Evolutionary conservation across 1,140 invertebrate species (phyloP).

Genomic region (Hormaphis cornu): DNA sequence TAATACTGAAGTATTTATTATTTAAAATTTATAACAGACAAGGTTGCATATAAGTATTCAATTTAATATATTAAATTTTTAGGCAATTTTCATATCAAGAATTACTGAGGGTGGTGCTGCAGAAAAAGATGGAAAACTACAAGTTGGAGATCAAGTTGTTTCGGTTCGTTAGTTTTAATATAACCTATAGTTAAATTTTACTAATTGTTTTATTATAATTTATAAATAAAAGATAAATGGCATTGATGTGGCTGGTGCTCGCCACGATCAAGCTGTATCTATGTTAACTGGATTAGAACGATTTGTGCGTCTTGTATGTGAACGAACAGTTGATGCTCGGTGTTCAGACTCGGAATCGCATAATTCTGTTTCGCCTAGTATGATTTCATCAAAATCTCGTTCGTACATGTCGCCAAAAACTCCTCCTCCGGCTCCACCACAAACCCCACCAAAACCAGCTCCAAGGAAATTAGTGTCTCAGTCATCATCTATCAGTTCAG

Average conservation of each 20-base stretch:
- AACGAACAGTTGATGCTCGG: conserved; percentile 53
- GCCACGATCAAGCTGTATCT: conserved; percentile 83
- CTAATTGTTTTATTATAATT: background rate
- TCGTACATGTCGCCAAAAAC: conserved; percentile 22
- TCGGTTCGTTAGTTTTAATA: conserved; percentile 57
- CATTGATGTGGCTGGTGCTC: conserved; percentile 77
- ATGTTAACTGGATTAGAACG: conserved; percentile 79
- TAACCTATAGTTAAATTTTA: background rate
- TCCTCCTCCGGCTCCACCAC: conserved; percentile 32
- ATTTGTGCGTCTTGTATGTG: conserved; percentile 78
- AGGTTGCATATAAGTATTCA: background rate
- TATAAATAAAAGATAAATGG: conserved; percentile 83
- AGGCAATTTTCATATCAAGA: conserved; percentile 85
- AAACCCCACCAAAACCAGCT: conserved; percentile 44
- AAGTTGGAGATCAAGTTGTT: conserved; percentile 83
- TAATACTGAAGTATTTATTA: conserved; percentile 48
- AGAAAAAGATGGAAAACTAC: conserved; percentile 82
- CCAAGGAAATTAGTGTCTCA: conserved; percentile 40
- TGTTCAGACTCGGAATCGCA: conserved; percentile 43
- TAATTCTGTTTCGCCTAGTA: conserved; percentile 38
- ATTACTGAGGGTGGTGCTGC: conserved; percentile 88
- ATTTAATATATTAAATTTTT: conserved; percentile 46
- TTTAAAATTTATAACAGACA: conserved; percentile 9
- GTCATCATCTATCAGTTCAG: conserved; percentile 34
- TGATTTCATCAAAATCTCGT: conserved; percentile 6